Conservation (phyloP, 2,797 vertebrate genomes). For the Tarsius wallacei region DNA sequence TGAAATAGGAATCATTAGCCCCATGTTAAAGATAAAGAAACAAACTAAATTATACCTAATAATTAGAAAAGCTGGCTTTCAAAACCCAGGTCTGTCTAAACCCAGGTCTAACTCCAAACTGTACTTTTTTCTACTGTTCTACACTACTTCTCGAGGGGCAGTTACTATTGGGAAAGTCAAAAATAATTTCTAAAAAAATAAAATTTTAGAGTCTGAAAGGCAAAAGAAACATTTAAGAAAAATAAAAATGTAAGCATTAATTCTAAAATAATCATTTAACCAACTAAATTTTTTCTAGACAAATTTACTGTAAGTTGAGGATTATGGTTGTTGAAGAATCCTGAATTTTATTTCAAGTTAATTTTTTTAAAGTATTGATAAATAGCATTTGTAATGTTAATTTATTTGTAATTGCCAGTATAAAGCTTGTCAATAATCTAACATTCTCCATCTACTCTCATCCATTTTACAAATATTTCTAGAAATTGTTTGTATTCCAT, state of each 20-base stretch:
- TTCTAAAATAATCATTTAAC: constrained; percentile 14
- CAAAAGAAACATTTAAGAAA: constrained; percentile 49
- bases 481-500: neutral
- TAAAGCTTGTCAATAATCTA: neutral
- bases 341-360: neutral
- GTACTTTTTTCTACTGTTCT: neutral
- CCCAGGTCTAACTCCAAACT: neutral
- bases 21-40: neutral
- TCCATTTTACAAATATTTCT: neutral
- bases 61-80: neutral
- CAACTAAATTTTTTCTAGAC: neutral
- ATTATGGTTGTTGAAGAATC: neutral
- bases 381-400: fast-evolving
- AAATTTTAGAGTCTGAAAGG: constrained; percentile 34
- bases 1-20: neutral
- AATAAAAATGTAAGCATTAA: neutral
- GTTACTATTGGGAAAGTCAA: neutral
- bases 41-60: neutral
- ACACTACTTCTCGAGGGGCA: neutral
- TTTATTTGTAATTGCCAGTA: neutral
- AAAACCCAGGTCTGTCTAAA: no score
- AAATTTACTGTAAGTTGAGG: neutral
- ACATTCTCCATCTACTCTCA: neutral
- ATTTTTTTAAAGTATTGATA: neutral
- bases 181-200: neutral